A percentile compares a stretch with the other conserved stretches of the same genome.
phyloP scores from a whole-genome alignment of 1,140 invertebrate species.

The Teleopsis dalmanni region DNA sequence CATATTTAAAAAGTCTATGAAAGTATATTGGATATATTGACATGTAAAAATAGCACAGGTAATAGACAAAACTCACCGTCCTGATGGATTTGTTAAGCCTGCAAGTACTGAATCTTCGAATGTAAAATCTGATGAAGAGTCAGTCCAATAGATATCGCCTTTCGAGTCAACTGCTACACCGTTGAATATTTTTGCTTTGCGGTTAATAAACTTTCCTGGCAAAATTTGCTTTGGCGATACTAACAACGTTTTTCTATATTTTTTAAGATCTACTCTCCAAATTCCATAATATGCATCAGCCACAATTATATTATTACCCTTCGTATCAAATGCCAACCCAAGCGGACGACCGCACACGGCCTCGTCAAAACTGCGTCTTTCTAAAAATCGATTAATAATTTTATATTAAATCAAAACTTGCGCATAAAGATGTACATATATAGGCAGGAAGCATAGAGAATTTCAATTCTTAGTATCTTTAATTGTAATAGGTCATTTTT shows the following conservation, averaged over 20 bases:
- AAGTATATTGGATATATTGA: background rate
- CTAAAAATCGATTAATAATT: too few species aligned
- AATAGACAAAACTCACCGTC: constrained; percentile 61
- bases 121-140: constrained; percentile 58
- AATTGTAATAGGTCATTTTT: constrained; percentile 18
- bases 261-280: constrained; percentile 63
- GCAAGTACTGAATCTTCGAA: constrained; percentile 56
- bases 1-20: constrained; percentile 47
- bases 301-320: constrained; percentile 59
- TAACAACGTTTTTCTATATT: constrained; percentile 37
- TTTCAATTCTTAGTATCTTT: too few species aligned
- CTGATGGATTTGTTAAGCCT: constrained; percentile 58
- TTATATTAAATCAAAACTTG: too few species aligned
- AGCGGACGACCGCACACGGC: constrained; percentile 69
- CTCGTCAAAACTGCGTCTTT: constrained; percentile 60
- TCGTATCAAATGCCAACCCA: constrained; percentile 63
- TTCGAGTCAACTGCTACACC: constrained; percentile 56
- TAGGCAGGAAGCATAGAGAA: too few species aligned
- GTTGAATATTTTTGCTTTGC: constrained; percentile 51
- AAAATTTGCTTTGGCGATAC: constrained; percentile 33
- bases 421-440: too few species aligned
- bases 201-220: constrained; percentile 26
- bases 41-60: too few species aligned
- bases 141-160: constrained; percentile 70
- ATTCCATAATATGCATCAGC: constrained; percentile 74